Percentiles rank a stretch among this genome's conserved stretches.
Conservation (phyloP, 1,140 invertebrate genomes). For the Lasioglossum albipes region DNA sequence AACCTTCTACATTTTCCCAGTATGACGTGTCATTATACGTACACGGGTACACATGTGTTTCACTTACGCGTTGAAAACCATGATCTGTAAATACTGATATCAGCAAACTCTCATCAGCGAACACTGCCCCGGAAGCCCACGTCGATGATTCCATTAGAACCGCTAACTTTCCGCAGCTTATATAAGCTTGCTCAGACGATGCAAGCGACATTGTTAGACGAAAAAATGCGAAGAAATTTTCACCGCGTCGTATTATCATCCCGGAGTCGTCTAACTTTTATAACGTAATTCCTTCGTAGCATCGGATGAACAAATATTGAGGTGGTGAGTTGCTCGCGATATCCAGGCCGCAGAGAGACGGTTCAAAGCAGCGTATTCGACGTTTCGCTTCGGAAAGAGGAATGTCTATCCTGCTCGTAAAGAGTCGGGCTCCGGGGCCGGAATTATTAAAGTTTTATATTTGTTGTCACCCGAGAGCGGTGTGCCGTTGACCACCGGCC, state of each 20-base stretch:
- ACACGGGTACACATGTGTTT: too few relatives aligned
- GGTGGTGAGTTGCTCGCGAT: background rate
- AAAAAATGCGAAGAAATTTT: background rate
- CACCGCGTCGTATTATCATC: background rate
- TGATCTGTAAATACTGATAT: too few relatives aligned
- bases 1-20: too few relatives aligned
- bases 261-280: background rate
- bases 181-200: too few relatives aligned
- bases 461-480: conserved; percentile 12
- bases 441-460: conserved; percentile 55
- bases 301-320: conserved; percentile 13
- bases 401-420: conserved; percentile 45
- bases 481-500: background rate
- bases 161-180: too few relatives aligned
- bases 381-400: conserved; percentile 38
- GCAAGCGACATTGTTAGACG: too few relatives aligned
- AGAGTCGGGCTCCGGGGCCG: conserved; percentile 24
- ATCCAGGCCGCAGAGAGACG: conserved; percentile 1
- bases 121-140: too few relatives aligned
- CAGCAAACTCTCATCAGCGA: too few relatives aligned
- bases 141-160: too few relatives aligned
- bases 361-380: conserved; percentile 11
- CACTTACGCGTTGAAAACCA: too few relatives aligned
- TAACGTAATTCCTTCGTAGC: conserved; percentile 10
- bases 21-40: too few relatives aligned